A percentile compares a stretch with the other conserved stretches of the same genome.
These are phyloP conservation scores for Papilio elwesi DNA, from an alignment of 2,888 invertebrate genomes.

Conservation along the genomic window DNA sequence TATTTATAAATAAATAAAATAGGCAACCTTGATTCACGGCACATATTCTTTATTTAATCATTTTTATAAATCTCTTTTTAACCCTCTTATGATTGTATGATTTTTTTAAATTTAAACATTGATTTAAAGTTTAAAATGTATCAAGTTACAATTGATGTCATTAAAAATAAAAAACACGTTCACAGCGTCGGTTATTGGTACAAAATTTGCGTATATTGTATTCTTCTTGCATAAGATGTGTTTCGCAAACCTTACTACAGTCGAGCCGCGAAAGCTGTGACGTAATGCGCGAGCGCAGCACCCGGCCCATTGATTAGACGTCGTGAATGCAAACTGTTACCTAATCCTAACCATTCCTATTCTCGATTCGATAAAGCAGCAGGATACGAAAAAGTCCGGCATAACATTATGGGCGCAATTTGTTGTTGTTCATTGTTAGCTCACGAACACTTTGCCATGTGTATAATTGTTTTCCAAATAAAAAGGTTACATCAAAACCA, in stretches of 20 bases:
- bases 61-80: too few species aligned
- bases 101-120: too few species aligned
- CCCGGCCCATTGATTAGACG: conserved; percentile 76
- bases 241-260: conserved; percentile 73
- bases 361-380: conserved; percentile 44
- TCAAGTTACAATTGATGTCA: not conserved
- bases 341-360: conserved; percentile 61
- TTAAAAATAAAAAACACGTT: conserved; percentile 37
- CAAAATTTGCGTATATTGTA: conserved; percentile 70
- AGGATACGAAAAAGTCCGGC: not conserved
- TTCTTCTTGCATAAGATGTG: conserved; percentile 73
- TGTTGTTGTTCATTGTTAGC: too few species aligned
- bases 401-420: not conserved
- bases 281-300: conserved; percentile 65
- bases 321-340: conserved; percentile 74
- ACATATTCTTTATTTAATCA: too few species aligned
- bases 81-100: too few species aligned
- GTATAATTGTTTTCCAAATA: not conserved
- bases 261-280: conserved; percentile 74
- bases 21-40: too few species aligned
- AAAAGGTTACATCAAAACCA: not conserved
- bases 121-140: too few species aligned
- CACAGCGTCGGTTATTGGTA: conserved; percentile 57
- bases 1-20: too few species aligned
- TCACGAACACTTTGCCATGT: too few species aligned